Percentiles rank a stretch among this genome's conserved stretches.
Conservation (phyloP, 2,113 vertebrate genomes). For the Calidris pugnax region DNA sequence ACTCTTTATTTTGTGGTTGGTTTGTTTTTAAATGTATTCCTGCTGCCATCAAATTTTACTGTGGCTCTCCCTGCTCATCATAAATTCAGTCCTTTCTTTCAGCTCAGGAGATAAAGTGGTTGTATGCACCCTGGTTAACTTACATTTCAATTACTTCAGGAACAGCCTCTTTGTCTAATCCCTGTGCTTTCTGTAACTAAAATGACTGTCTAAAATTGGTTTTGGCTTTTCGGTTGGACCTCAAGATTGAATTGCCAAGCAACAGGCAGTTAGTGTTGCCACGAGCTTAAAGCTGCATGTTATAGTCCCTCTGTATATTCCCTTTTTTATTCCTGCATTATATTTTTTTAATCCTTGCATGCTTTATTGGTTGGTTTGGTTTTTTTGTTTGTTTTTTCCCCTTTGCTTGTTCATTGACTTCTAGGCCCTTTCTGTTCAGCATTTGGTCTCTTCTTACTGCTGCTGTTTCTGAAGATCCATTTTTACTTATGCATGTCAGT, state of each 20-base stretch:
- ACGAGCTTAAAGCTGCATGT: neutral
- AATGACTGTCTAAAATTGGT: constrained; percentile 33
- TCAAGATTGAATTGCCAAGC: constrained; percentile 22
- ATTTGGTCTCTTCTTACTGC: neutral
- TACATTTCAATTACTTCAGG: constrained; percentile 10
- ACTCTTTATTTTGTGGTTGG: neutral
- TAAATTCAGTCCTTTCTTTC: constrained; percentile 46
- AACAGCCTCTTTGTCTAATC: constrained; percentile 29
- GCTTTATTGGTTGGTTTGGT: neutral
- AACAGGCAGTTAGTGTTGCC: neutral
- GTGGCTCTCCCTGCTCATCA: constrained; percentile 28
- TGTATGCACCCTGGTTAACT: constrained; percentile 12
- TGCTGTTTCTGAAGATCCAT: neutral
- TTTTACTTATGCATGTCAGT: neutral
- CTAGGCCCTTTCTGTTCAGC: neutral
- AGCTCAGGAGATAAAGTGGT: constrained; percentile 17
- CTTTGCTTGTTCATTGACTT: neutral
- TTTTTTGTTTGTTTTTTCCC: neutral
- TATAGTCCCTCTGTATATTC: neutral
- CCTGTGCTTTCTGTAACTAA: neutral
- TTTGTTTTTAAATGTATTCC: constrained; percentile 30
- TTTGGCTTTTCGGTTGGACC: constrained; percentile 9
- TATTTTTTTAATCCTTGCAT: neutral
- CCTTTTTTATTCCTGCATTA: neutral
- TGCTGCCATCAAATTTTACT: constrained; percentile 19